Conservation (phyloP, 2,113 vertebrate genomes). For the Synodontis membranacea region DNA sequence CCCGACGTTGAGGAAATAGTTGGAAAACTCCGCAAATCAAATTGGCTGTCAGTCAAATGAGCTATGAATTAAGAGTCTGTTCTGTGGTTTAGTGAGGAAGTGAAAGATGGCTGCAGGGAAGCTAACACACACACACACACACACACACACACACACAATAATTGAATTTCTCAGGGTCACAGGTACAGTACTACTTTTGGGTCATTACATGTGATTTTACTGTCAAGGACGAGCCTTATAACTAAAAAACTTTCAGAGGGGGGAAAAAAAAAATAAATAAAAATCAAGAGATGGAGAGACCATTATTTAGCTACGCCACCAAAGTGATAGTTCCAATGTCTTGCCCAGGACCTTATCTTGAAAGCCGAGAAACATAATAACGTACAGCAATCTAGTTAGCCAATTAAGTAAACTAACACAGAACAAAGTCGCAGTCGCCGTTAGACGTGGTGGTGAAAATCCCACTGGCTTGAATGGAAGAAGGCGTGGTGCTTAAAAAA, state of each 20-base stretch:
- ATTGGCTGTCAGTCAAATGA: neutral
- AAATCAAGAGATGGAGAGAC: neutral
- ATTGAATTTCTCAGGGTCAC: neutral
- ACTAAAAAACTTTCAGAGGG: neutral
- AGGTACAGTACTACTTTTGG: neutral
- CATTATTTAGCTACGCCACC: neutral
- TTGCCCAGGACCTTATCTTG: neutral
- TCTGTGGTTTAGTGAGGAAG: neutral
- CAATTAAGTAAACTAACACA: neutral
- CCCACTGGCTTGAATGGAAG: neutral
- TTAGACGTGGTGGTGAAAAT: neutral
- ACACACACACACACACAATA: neutral
- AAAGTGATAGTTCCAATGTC: neutral
- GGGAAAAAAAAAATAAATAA: neutral
- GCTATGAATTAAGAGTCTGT: neutral
- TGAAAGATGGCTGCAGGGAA: conserved; percentile 20
- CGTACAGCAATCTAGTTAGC: neutral
- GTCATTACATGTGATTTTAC: neutral
- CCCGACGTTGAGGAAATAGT: neutral
- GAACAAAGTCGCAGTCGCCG: neutral
- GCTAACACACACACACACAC: neutral
- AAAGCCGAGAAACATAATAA: neutral
- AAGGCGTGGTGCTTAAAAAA: neutral
- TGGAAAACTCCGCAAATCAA: neutral
- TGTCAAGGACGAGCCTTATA: neutral